Percentiles rank a stretch among this genome's conserved stretches.
phyloP scores from a whole-genome alignment of 92 coral and sea anemone species.

The Anthopleura xanthogrammica region DNA sequence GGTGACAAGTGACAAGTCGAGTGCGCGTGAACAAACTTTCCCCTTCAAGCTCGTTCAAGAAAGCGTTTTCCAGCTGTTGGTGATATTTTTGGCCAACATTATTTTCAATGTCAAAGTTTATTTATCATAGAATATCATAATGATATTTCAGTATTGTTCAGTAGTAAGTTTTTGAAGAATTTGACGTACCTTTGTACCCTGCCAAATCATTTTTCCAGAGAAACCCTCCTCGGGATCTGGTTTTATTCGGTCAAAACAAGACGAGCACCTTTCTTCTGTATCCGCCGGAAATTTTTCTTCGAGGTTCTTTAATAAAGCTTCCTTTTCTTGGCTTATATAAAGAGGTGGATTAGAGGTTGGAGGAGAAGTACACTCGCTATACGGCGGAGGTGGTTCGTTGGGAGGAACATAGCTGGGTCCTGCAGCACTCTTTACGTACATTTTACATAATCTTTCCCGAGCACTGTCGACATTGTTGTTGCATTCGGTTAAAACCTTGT shows the following conservation, averaged over 20 bases:
- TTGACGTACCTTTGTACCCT: conserved; percentile 69
- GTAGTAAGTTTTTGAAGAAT: not conserved
- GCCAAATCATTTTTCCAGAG: conserved; percentile 86
- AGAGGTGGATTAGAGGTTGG: conserved; percentile 56
- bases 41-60: not conserved
- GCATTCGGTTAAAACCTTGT: conserved; percentile 59
- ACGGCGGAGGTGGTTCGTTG: conserved; percentile 79
- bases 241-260: conserved; percentile 87
- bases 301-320: conserved; percentile 50
- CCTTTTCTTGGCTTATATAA: conserved; percentile 65
- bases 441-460: conserved; percentile 46
- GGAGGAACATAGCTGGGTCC: conserved; percentile 17
- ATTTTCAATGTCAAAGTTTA: not conserved
- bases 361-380: conserved; percentile 52
- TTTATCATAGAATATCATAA: not conserved
- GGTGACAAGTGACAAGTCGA: not conserved
- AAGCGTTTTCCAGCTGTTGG: not conserved
- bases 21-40: not conserved
- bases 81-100: not conserved
- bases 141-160: not conserved
- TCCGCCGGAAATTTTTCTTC: conserved; percentile 46
- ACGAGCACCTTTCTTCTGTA: conserved; percentile 73
- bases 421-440: conserved; percentile 24
- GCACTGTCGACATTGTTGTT: conserved; percentile 51
- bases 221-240: conserved; percentile 79